Conservation (phyloP, 2,888 invertebrate genomes). For the Ochropleura plecta region DNA sequence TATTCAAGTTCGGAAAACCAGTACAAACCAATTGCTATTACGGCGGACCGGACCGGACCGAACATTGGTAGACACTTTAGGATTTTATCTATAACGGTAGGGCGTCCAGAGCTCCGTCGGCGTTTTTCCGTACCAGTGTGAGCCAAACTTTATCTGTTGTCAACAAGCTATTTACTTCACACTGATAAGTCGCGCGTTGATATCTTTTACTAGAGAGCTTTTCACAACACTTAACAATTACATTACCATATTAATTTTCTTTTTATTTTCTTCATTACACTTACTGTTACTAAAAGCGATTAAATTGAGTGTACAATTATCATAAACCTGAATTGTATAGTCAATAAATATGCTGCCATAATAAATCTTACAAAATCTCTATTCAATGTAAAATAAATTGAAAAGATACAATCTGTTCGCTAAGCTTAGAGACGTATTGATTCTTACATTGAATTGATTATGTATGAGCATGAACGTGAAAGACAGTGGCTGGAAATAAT, state of each 20-base stretch:
- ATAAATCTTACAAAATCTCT: constrained; percentile 55
- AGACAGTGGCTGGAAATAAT: constrained; percentile 46
- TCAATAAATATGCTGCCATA: constrained; percentile 30
- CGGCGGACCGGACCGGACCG: neutral
- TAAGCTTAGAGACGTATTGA: constrained; percentile 44
- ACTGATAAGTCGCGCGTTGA: constrained; percentile 55
- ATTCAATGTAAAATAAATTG: constrained; percentile 60
- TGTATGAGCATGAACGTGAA: constrained; percentile 56
- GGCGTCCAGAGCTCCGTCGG: neutral
- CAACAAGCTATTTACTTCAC: neutral
- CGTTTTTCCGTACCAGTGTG: neutral
- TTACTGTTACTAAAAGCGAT: neutral
- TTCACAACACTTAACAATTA: neutral
- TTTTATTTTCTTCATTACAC: neutral
- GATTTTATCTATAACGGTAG: neutral
- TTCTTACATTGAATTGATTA: constrained; percentile 56
- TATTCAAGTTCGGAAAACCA: neutral
- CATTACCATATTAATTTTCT: neutral
- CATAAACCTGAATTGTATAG: constrained; percentile 22
- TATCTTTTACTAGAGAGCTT: constrained; percentile 56
- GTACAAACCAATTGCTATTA: neutral
- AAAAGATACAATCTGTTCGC: constrained; percentile 47
- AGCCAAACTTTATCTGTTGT: neutral
- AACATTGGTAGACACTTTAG: neutral
- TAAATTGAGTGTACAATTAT: constrained; percentile 24